These are phyloP conservation scores for Paraescarpia echinospica DNA, from an alignment of 1,140 invertebrate genomes.

Conservation along the genomic window DNA sequence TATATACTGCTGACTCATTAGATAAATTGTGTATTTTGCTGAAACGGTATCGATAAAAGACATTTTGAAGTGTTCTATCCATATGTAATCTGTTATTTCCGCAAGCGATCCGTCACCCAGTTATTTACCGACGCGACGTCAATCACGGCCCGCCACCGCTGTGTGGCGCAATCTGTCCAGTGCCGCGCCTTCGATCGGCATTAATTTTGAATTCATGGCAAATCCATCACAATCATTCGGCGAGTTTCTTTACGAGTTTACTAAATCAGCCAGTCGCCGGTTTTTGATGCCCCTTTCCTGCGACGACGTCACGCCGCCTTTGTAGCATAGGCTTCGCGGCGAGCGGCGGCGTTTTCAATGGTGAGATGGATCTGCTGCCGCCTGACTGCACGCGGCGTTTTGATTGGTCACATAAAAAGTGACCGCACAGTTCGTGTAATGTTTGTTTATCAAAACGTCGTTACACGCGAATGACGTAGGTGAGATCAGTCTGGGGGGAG, in stretches of 20 bases:
- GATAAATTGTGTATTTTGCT: not conserved
- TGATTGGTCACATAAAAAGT: not conserved
- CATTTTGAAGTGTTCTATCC: not conserved
- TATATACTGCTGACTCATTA: not conserved
- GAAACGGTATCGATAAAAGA: not conserved
- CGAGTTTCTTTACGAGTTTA: not conserved
- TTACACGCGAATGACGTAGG: not conserved
- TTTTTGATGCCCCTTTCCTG: not conserved
- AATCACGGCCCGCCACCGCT: not conserved
- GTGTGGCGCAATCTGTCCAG: not conserved
- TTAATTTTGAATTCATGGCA: not conserved
- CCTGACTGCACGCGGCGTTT: not conserved
- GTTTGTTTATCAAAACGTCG: not conserved
- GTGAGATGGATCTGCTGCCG: not conserved
- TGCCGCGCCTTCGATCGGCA: not conserved
- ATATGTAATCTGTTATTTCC: not conserved
- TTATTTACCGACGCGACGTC: not conserved
- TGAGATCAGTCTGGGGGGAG: no score
- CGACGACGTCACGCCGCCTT: not conserved
- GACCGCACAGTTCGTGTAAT: not conserved
- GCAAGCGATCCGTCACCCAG: not conserved
- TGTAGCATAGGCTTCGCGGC: not conserved
- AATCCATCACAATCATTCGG: conserved; percentile 5
- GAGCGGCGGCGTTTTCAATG: not conserved
- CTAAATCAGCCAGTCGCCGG: not conserved